Percentiles rank a stretch among this genome's conserved stretches.
Conservation (phyloP, 2,797 vertebrate genomes). For the Taeniopygia guttata region DNA sequence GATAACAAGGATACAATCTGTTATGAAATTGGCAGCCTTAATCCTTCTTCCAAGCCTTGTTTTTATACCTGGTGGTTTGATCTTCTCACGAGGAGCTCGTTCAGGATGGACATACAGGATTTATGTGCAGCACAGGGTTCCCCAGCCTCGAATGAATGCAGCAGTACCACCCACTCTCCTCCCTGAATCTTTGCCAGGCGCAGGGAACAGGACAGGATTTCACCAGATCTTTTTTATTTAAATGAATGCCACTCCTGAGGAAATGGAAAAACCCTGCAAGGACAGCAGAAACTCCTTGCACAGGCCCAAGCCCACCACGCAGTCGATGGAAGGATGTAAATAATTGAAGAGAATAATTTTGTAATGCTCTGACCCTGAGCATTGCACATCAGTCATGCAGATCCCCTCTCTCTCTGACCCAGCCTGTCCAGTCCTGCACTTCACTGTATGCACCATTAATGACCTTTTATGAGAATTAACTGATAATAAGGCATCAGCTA, state of each 20-base stretch:
- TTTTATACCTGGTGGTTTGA: not conserved
- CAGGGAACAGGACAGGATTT: not conserved
- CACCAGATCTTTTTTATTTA: not conserved
- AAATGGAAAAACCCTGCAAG: not conserved
- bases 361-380: constrained; percentile 66
- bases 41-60: not conserved
- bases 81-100: accelerated
- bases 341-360: constrained; percentile 77
- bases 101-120: not conserved
- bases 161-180: not conserved
- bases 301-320: not conserved
- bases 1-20: not conserved
- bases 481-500: not conserved
- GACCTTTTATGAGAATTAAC: constrained; percentile 67
- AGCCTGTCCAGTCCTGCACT: not conserved
- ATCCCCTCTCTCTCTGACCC: not conserved
- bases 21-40: not conserved
- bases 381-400: constrained; percentile 57
- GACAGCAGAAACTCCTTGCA: constrained; percentile 10
- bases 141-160: accelerated
- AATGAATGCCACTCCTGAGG: not conserved
- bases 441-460: not conserved
- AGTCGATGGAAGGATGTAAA: constrained; percentile 56
- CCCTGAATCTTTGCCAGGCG: not conserved
- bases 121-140: accelerated